phyloP scores from a whole-genome alignment of 64 coral and sea anemone species.

The Pocillopora verrucosa region DNA sequence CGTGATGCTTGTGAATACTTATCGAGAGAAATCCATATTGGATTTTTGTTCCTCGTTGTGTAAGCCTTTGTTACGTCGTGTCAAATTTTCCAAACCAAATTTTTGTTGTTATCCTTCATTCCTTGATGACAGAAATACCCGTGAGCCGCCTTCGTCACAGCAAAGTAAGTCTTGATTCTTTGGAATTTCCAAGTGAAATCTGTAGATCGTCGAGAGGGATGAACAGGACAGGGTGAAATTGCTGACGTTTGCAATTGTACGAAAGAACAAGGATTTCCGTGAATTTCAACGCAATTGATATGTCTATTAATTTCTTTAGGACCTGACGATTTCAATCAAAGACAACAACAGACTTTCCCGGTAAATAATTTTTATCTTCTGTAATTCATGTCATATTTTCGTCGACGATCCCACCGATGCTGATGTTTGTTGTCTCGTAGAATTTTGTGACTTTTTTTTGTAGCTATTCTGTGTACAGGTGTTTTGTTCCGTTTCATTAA shows the following conservation, averaged over 20 bases:
- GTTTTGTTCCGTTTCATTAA: constrained; percentile 21
- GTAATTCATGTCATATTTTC: not conserved
- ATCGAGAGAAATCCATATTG: not conserved
- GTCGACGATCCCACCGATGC: constrained; percentile 2
- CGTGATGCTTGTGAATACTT: not conserved
- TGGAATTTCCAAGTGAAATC: constrained; percentile 25
- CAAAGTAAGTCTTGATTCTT: constrained; percentile 75
- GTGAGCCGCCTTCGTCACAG: constrained; percentile 75
- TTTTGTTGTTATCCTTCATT: constrained; percentile 75
- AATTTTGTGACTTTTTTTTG: constrained; percentile 24
- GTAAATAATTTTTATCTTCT: constrained; percentile 3
- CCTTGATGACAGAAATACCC: constrained; percentile 63
- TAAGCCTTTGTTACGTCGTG: constrained; percentile 60
- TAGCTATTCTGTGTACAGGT: constrained; percentile 18
- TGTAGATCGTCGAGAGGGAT: not conserved
- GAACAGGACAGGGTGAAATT: not conserved
- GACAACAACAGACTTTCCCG: constrained; percentile 35
- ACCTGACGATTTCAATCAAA: constrained; percentile 42
- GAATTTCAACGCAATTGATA: constrained; percentile 12
- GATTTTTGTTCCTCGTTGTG: not conserved
- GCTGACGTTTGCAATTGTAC: constrained; percentile 26
- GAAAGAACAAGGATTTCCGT: constrained; percentile 19
- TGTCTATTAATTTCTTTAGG: constrained; percentile 27
- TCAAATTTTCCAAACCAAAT: constrained; percentile 53
- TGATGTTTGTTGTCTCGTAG: constrained; percentile 36